These are phyloP conservation scores for Apotomis capreana DNA, from an alignment of 2,888 invertebrate genomes.

Conservation along the genomic window DNA sequence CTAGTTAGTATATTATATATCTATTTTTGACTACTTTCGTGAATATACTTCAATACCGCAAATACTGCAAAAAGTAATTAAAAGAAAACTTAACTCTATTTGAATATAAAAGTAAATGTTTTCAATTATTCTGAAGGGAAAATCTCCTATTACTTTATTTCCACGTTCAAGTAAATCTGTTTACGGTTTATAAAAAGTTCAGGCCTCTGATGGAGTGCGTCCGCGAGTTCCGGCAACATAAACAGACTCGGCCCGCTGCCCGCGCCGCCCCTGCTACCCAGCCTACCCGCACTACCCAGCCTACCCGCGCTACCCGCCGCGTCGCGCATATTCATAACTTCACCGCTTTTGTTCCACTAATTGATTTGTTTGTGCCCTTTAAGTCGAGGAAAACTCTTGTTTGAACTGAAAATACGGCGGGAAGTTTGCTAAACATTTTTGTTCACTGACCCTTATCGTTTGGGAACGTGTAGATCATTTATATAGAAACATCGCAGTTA, in stretches of 20 bases:
- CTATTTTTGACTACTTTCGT: too few species aligned
- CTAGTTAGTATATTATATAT: too few species aligned
- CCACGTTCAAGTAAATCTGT: neutral
- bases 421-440: neutral
- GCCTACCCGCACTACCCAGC: too few species aligned
- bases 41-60: too few species aligned
- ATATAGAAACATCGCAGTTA: neutral
- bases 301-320: neutral
- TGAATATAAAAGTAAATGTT: too few species aligned
- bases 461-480: neutral
- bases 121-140: too few species aligned
- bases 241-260: neutral
- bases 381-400: neutral
- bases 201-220: constrained; percentile 3
- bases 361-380: constrained; percentile 13
- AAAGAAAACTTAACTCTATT: too few species aligned
- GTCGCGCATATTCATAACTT: constrained; percentile 15
- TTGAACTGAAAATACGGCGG: constrained; percentile 1
- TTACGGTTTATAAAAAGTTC: constrained; percentile 13
- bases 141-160: too few species aligned
- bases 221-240: neutral
- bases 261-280: too few species aligned
- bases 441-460: neutral
- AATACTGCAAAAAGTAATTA: too few species aligned
- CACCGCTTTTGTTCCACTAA: constrained; percentile 1